Base-by-base conservation (phyloP, 2,113 vertebrate species). In the Lasiurus borealis region DNA sequence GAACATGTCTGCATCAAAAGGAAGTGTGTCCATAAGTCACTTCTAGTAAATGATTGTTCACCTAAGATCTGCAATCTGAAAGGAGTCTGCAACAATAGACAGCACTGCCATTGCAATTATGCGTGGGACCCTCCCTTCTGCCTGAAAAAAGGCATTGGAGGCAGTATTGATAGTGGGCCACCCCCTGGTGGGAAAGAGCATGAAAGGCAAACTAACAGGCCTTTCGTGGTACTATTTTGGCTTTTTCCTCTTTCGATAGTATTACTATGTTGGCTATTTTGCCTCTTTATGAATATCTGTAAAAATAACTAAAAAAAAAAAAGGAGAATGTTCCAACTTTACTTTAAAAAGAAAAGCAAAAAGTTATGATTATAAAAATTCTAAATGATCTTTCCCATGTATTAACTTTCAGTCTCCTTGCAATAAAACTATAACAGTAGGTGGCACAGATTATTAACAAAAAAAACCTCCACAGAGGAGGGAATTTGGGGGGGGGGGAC, bases 111-210 rank as follows among this genome's bases (percentile, higher is more conserved):
- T 40, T 40, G 40, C 40, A 40, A 40, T 5, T 40, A 40, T 40
- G 40, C 40, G 40, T 40, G 40, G 40, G 40, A 40, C 40, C 40
- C 40, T 40, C 40, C 40, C 40, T 13, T 13, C 9, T 98, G 98
- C 86, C 25, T 34, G 36, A 0, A 0, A 1, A 3, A 27, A 81
- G 98, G 98, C 50, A 62, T 21, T 18, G 97, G 98, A 64, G 97
- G 98, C 1, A 98, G 98, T 11, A 0, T 97, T 81, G 97, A 98
- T 44, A 98, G 98, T 36, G 98, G 98, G 62, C 68, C 94, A n/a
- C 85, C 75, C 14, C 72, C 73, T 31, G 7, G 14, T 25, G 40
- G 9, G 31, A 19, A 83, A 6, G 1, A 15, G 8, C 12, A 27
- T 5, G 44, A 29, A 50, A 34, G 29, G 16, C 6, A 1, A 27